Base-by-base conservation (phyloP, 2,888 invertebrate species). In the Noctua fimbriata region DNA sequence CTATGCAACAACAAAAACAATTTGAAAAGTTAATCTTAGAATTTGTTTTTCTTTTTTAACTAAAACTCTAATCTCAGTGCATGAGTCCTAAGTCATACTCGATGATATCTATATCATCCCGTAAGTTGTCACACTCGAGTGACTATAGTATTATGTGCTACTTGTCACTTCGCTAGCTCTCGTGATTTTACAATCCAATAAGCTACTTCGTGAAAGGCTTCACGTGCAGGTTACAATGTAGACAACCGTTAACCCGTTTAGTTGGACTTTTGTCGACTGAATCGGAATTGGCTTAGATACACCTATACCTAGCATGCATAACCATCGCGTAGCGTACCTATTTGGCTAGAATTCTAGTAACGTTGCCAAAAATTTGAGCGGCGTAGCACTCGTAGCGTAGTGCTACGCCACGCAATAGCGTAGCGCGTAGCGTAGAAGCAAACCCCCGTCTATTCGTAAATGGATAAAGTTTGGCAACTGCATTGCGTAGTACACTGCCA, bases 171-270 rank as follows among this genome's bases (percentile, higher is more conserved):
- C 32, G 69, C 75, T 36, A 76, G 36, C 44, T 77, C 76, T 69
- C 66, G 81, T 76, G 86, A 76, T 81, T 78, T 73, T 69, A 80
- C 69, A 86, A 81, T 87, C 87, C 85, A 87, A 86, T 85, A 77
- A 87, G 73, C 78, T 41, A 55, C 28, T 70, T 24, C 55, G 21
- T 58, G 73, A 74, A 78, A 63, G 85, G 87, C 69, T 81, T 86
- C 85, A 52, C 24, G 36, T 67, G 55, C 52, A 32, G 69, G 65
- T 47, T 69, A 60, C 69, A 84, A 73, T 79, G 84, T 73, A 69
- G 58, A 60, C 60, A 60, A 67, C 52, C 60, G 18, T 1, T 82
- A 82, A 81, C 79, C 78, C 78, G 52, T 83, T 82, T 81, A 83
- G 55, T 69, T 41, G 10, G 9, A 52, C 24, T 60, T 82, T 67